These are phyloP conservation scores for Pardalotus punctatus DNA, from an alignment of 2,113 vertebrate species.

Conservation along the genomic window DNA sequence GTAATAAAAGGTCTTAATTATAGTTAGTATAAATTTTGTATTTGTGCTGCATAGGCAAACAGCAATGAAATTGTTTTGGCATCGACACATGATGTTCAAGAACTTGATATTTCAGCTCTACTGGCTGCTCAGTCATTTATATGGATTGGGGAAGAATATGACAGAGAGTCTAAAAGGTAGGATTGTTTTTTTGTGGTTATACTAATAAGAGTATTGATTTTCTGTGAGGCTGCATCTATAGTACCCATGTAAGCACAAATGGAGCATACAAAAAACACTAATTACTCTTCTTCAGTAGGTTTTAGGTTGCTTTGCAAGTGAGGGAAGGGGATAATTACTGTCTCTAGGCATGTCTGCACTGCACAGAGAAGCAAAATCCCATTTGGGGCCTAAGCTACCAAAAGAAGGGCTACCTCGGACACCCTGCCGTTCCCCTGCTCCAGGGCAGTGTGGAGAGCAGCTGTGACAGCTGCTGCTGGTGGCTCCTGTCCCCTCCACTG, in stretches of 20 bases:
- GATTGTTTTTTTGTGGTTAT: background rate
- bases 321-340: background rate
- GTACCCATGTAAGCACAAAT: background rate
- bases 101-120: constrained; percentile 91
- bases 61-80: constrained; percentile 93
- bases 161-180: constrained; percentile 95
- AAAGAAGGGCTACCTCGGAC: background rate
- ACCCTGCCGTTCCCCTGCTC: background rate
- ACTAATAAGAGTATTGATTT: background rate
- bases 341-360: background rate
- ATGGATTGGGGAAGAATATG: constrained; percentile 97
- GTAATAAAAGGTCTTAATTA: background rate
- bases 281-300: background rate
- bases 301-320: background rate
- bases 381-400: background rate
- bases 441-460: background rate
- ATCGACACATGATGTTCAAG: constrained; percentile 96
- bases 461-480: background rate
- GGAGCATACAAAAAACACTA: background rate
- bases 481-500: background rate
- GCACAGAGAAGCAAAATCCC: background rate
- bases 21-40: background rate
- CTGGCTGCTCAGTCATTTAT: constrained; percentile 91
- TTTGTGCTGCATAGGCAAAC: constrained; percentile 81
- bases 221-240: background rate